phyloP scores from a whole-genome alignment of 1,140 invertebrate species.

The Bombus waltoni region DNA sequence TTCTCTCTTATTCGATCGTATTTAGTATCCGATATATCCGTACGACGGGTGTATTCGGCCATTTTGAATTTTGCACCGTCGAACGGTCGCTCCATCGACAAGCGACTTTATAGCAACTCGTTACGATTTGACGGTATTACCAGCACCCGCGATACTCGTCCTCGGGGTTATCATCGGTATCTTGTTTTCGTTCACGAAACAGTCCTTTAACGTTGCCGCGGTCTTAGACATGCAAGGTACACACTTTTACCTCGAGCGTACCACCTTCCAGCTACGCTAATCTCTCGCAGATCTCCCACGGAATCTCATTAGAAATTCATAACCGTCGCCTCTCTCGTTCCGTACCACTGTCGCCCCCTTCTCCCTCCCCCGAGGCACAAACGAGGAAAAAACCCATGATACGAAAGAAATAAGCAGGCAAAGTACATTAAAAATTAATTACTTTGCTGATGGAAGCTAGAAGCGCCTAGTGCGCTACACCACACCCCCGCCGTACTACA shows the following conservation, averaged over 20 bases:
- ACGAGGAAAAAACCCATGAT: slow-evolving; percentile 77
- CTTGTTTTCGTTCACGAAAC: slow-evolving; percentile 66
- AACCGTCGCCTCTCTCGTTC: slow-evolving; percentile 76
- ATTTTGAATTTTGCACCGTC: no score
- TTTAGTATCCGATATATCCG: no score
- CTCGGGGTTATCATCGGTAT: slow-evolving; percentile 45
- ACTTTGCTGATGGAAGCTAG: slow-evolving; percentile 83
- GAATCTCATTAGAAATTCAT: slow-evolving; percentile 84
- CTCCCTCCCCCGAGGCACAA: slow-evolving; percentile 59
- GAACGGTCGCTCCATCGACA: neutral
- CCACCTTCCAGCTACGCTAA: slow-evolving; percentile 76
- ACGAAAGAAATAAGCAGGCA: slow-evolving; percentile 83
- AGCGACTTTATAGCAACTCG: neutral
- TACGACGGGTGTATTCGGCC: no score
- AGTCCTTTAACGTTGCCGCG: slow-evolving; percentile 68
- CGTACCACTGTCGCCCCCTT: slow-evolving; percentile 30
- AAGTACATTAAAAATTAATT: slow-evolving; percentile 84
- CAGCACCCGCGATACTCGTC: neutral
- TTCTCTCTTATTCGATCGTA: no score
- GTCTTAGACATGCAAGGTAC: slow-evolving; percentile 75
- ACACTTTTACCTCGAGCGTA: slow-evolving; percentile 71
- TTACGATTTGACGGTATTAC: neutral
- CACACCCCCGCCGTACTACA: slow-evolving; percentile 62
- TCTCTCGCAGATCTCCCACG: slow-evolving; percentile 82
- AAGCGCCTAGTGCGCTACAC: slow-evolving; percentile 76